phyloP scores from a whole-genome alignment of 2,113 vertebrate species.

The Prolemur simus region DNA sequence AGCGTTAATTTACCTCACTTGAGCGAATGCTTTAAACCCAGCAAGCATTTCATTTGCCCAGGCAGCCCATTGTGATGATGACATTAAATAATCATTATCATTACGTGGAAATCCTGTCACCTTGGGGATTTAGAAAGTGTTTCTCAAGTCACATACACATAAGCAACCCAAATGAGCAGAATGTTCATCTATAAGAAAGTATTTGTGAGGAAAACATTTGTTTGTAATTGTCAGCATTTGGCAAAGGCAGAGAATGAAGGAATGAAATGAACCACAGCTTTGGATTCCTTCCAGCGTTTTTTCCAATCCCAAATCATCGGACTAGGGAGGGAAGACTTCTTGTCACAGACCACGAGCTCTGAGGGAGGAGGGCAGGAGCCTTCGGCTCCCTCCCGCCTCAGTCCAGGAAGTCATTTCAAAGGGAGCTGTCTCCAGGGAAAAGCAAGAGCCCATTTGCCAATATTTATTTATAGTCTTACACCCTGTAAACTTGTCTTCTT shows the following conservation, averaged over 20 bases:
- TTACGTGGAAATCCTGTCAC: slow-evolving; percentile 68
- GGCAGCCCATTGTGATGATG: slow-evolving; percentile 72
- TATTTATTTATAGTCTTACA: slow-evolving; percentile 61
- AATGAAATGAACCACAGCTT: slow-evolving; percentile 42
- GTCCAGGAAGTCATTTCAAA: slow-evolving; percentile 73
- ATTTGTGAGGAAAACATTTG: slow-evolving; percentile 74
- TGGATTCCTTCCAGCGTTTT: slow-evolving; percentile 60
- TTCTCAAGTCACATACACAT: slow-evolving; percentile 69
- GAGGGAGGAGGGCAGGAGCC: neutral
- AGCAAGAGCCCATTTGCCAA: slow-evolving; percentile 61
- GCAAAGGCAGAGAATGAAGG: slow-evolving; percentile 72
- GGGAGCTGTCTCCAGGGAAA: slow-evolving; percentile 50
- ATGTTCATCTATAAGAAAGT: slow-evolving; percentile 68
- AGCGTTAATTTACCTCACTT: slow-evolving; percentile 75
- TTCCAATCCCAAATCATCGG: neutral
- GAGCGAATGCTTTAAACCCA: slow-evolving; percentile 65
- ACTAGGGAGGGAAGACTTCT: neutral
- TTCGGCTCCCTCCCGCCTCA: neutral
- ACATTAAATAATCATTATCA: slow-evolving; percentile 80
- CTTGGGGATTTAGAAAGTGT: slow-evolving; percentile 61
- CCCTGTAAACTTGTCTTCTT: slow-evolving; percentile 69
- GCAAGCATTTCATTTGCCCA: slow-evolving; percentile 75
- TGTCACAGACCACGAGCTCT: neutral
- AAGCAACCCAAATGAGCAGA: slow-evolving; percentile 65
- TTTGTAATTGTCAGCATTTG: slow-evolving; percentile 74